Conservation (phyloP, 1,140 invertebrate genomes). For the Camponotus vicinus region DNA sequence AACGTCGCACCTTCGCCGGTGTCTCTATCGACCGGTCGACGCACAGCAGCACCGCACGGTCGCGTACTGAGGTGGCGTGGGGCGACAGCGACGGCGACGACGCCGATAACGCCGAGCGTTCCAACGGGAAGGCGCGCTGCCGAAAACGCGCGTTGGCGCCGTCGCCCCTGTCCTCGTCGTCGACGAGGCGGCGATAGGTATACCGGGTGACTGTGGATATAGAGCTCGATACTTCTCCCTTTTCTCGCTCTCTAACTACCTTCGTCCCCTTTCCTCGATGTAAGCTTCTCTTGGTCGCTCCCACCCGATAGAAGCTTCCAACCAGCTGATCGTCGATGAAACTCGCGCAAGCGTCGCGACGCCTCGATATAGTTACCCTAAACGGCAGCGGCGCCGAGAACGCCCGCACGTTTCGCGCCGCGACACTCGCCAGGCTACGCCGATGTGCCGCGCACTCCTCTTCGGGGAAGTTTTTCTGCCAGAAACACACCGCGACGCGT, state of each 20-base stretch:
- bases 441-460: neutral
- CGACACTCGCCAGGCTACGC: neutral
- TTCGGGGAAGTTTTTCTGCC: neutral
- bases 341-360: conserved; percentile 82
- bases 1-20: conserved; percentile 55
- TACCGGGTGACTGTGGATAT: conserved; percentile 1
- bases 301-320: conserved; percentile 58
- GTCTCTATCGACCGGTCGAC: conserved; percentile 71
- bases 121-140: conserved; percentile 30
- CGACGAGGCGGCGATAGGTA: conserved; percentile 34
- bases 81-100: conserved; percentile 2
- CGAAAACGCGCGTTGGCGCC: conserved; percentile 65
- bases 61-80: conserved; percentile 29
- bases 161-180: conserved; percentile 60
- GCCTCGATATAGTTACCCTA: conserved; percentile 65
- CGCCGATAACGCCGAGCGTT: conserved; percentile 16
- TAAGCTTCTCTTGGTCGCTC: neutral
- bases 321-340: conserved; percentile 84
- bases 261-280: neutral
- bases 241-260: conserved; percentile 3
- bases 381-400: conserved; percentile 34
- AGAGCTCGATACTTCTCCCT: conserved; percentile 40
- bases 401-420: neutral
- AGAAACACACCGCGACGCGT: conserved; percentile 25
- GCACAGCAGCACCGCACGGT: conserved; percentile 70